Conservation (phyloP, 2,113 vertebrate species). For the Hyla sarda region DNA sequence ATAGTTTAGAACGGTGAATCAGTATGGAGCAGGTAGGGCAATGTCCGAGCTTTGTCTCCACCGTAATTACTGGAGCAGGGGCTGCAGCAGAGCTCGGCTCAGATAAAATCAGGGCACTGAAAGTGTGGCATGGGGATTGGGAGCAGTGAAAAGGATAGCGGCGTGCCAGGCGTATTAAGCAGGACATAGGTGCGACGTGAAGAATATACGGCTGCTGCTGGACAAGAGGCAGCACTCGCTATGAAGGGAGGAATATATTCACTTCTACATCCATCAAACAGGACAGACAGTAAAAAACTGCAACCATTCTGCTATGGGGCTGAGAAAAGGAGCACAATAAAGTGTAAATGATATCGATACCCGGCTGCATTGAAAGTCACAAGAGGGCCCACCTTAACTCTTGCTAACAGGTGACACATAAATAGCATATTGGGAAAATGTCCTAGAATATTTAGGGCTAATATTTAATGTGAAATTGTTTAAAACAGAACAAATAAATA, state of each 20-base stretch:
- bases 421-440: background rate
- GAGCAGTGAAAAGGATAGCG: slow-evolving; percentile 29
- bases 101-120: slow-evolving; percentile 43
- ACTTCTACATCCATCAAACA: slow-evolving; percentile 24
- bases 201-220: slow-evolving; percentile 38
- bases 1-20: slow-evolving; percentile 38
- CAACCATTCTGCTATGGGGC: background rate
- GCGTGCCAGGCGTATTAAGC: slow-evolving; percentile 48
- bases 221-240: slow-evolving; percentile 20
- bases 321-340: background rate
- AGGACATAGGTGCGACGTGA: slow-evolving; percentile 27
- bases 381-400: background rate
- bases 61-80: slow-evolving; percentile 31
- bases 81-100: slow-evolving; percentile 41
- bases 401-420: background rate
- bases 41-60: slow-evolving; percentile 33
- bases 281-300: slow-evolving; percentile 29
- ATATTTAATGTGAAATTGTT: background rate
- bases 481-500: background rate
- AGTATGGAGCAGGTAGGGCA: slow-evolving; percentile 31
- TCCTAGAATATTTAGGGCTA: background rate
- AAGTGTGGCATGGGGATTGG: slow-evolving; percentile 32
- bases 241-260: slow-evolving; percentile 37
- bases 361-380: background rate
- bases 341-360: slow-evolving; percentile 10